Base-by-base conservation (phyloP, 35 echinoderm and acorn worm genomes). In the Heliocidaris tuberculata region DNA sequence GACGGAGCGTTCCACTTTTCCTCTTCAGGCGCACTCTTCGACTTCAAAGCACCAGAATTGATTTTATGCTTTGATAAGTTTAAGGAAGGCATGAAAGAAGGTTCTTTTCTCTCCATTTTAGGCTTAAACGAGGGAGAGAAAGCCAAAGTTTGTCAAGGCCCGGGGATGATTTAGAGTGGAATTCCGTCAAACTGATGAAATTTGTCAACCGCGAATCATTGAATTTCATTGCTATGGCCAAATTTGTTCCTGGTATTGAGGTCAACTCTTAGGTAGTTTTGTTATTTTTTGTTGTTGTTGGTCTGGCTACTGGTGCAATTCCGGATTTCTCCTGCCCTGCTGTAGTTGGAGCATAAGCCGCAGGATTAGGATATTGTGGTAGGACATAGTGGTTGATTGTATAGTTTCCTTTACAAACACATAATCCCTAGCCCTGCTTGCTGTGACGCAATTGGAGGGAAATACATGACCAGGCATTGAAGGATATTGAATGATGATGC, bases 151-250 rank as follows among this genome's bases (percentile, higher is more conserved):
- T 78, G 21, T n/a, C 65, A 78, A 78, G 65, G 65, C 65, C 65
- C 27, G 65, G 65, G 60, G 65, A n/a, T 78, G 65, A 78, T 78
- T 78, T 27, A n/a, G 65, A 78, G 65, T 78, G 65, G 65, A 78
- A 78, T 78, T 78, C 65, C 65, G 27, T n/a, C 65, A 78, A 78
- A 78, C 65, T 78, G 65, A 78, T 78, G 65, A 78, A 78, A 78
- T 78, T 78, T 78, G 65, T 78, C 65, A 78, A 78, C 65, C 65
- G 27, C 65, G 27, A 78, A 78, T n/a, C 65, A 78, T 78, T 78
- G 65, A 78, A 78, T 19, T 78, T 78, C 65, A 78, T 8, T 78
- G 65, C 65, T 78, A 78, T 19, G 21, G 65, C 65, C 65, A 78
- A 78, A 78, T 78, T 78, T 78, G 65, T 78, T 78, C 65, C 65